Percentiles rank a stretch among this genome's conserved stretches.
Evolutionary conservation across 2,113 vertebrate genomes (phyloP).

Genomic region (Ellobius talpinus): DNA sequence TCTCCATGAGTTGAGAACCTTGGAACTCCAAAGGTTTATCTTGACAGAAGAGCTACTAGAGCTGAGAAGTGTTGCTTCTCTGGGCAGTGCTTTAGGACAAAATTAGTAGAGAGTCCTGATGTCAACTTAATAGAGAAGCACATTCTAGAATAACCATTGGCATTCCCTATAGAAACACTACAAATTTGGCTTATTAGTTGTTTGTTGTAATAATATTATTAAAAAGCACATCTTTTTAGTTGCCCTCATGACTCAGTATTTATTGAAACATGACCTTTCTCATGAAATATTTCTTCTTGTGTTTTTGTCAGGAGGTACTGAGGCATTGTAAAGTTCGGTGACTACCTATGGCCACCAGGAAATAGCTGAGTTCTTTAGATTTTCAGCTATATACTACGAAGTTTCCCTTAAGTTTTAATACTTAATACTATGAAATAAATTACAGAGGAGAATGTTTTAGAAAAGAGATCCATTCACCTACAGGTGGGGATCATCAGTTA

Average conservation of each 20-base stretch:
- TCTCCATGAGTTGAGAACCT: constrained; percentile 12
- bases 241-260: constrained; percentile 20
- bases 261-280: constrained; percentile 39
- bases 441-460: constrained; percentile 15
- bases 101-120: constrained; percentile 5
- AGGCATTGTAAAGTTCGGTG: neutral
- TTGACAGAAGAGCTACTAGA: constrained; percentile 13
- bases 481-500: neutral
- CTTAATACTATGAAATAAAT: constrained; percentile 20
- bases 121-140: constrained; percentile 22
- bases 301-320: constrained; percentile 31
- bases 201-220: constrained; percentile 30
- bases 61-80: no score
- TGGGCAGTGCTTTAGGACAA: neutral
- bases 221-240: constrained; percentile 38
- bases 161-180: neutral
- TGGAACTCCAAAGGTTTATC: neutral
- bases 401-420: neutral
- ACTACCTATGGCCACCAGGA: neutral
- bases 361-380: constrained; percentile 35
- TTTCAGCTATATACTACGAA: neutral
- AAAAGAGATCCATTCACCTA: constrained; percentile 7
- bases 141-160: constrained; percentile 19
- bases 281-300: neutral
- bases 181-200: constrained; percentile 22